Percentiles rank a stretch among this genome's conserved stretches.
These are phyloP conservation scores for Arvicanthis niloticus DNA, from an alignment of 2,113 vertebrate genomes.

Conservation along the genomic window DNA sequence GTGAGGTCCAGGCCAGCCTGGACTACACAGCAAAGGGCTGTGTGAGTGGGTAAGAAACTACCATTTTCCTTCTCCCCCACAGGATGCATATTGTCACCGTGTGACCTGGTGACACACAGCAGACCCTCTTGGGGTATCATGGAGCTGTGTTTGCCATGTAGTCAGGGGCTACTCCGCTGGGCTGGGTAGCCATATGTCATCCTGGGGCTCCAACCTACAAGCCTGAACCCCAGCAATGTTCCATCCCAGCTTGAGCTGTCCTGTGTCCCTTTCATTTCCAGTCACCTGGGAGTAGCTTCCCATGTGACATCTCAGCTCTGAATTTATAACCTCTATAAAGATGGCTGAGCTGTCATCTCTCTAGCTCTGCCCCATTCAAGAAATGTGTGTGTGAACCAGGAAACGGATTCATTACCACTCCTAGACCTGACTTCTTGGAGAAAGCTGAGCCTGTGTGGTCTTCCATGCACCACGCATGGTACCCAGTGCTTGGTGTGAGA, in stretches of 20 bases:
- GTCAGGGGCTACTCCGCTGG: background rate
- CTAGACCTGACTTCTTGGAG: background rate
- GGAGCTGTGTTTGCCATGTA: background rate
- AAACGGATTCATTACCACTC: background rate
- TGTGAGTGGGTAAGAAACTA: background rate
- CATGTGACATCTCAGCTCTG: background rate
- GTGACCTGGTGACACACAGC: background rate
- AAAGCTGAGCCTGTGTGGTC: background rate
- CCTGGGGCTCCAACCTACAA: background rate
- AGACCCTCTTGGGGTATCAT: background rate
- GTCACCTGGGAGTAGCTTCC: background rate
- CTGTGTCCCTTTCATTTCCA: background rate
- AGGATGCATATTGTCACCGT: background rate
- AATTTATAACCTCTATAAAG: background rate
- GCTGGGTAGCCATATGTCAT: background rate
- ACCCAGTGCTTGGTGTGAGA: background rate
- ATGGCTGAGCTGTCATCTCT: background rate
- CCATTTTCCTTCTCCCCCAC: background rate
- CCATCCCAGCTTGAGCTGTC: no score
- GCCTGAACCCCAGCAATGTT: background rate
- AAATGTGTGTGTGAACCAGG: background rate
- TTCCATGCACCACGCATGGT: background rate
- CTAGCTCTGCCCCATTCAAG: background rate
- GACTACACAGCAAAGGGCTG: background rate
- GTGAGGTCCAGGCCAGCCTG: background rate